Evolutionary conservation across 53 echinoderm and acorn worm genomes (phyloP).

Genomic region (Glandiceps talaboti): DNA sequence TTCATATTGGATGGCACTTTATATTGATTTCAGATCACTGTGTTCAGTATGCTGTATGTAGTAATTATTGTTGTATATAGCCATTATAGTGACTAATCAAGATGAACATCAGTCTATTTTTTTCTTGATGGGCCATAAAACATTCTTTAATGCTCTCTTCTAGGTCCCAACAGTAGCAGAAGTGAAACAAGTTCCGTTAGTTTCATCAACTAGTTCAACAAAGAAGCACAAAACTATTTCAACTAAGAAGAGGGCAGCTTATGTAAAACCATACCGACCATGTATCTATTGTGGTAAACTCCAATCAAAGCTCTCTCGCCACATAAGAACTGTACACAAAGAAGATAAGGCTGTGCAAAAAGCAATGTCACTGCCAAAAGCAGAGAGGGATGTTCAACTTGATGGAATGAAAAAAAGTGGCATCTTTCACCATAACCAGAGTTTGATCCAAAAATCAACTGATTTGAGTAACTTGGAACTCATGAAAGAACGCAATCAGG

Average conservation of each 20-base stretch:
- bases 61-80: neutral
- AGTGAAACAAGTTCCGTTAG: neutral
- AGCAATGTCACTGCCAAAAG: neutral
- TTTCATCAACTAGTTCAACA: neutral
- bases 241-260: neutral
- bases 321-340: slow-evolving; percentile 1
- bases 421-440: neutral
- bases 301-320: slow-evolving; percentile 4
- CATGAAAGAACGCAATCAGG: neutral
- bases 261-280: slow-evolving; percentile 16
- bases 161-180: neutral
- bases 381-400: slow-evolving; percentile 1
- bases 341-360: neutral
- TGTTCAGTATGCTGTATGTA: too few species aligned
- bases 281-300: slow-evolving; percentile 13
- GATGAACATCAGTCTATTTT: neutral
- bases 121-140: neutral
- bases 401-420: slow-evolving; percentile 3
- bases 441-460: neutral
- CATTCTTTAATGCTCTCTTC: neutral
- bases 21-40: too few species aligned
- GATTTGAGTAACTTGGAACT: neutral
- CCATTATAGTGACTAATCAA: neutral
- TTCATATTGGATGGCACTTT: too few species aligned
- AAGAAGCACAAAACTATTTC: too few species aligned